Evolutionary conservation across 64 coral and sea anemone genomes (phyloP).

Genomic region (Acropora tenuis): DNA sequence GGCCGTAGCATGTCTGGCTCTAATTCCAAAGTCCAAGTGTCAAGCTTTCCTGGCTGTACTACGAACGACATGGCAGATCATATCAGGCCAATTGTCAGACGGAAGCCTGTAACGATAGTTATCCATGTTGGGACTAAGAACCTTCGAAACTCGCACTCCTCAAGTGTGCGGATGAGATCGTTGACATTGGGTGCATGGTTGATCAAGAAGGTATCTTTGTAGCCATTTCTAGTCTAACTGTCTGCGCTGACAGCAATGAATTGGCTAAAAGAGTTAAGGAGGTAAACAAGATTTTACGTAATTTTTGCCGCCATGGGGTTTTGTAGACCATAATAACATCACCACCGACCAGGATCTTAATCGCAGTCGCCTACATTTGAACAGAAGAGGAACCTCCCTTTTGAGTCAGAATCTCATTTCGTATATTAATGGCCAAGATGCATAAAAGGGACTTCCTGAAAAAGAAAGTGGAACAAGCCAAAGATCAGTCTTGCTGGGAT

Average conservation of each 20-base stretch:
- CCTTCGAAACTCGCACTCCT: slow-evolving; percentile 9
- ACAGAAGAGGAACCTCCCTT: slow-evolving; percentile 42
- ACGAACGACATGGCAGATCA: slow-evolving; percentile 46
- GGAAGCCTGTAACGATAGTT: slow-evolving; percentile 48
- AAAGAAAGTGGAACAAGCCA: no score
- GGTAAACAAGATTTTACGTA: slow-evolving; percentile 34
- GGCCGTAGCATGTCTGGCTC: slow-evolving; percentile 11
- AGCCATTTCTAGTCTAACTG: slow-evolving; percentile 47
- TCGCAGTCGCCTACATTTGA: slow-evolving; percentile 57
- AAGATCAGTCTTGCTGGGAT: no score
- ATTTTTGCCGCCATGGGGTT: slow-evolving; percentile 46
- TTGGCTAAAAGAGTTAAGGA: not conserved
- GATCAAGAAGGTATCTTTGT: slow-evolving; percentile 19
- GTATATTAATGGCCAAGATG: slow-evolving; percentile 38
- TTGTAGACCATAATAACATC: slow-evolving; percentile 42
- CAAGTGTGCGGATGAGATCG: slow-evolving; percentile 33
- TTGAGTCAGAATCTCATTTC: slow-evolving; percentile 33
- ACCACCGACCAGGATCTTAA: slow-evolving; percentile 27
- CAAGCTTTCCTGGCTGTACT: slow-evolving; percentile 35
- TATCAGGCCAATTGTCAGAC: slow-evolving; percentile 27
- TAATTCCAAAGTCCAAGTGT: slow-evolving; percentile 14
- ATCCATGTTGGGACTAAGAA: slow-evolving; percentile 55
- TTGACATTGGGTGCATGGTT: slow-evolving; percentile 2
- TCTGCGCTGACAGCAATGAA: slow-evolving; percentile 9
- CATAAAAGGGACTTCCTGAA: not conserved